Percentiles rank a stretch among this genome's conserved stretches.
Evolutionary conservation across 2,113 vertebrate species (phyloP).

Genomic region (Aix galericulata): DNA sequence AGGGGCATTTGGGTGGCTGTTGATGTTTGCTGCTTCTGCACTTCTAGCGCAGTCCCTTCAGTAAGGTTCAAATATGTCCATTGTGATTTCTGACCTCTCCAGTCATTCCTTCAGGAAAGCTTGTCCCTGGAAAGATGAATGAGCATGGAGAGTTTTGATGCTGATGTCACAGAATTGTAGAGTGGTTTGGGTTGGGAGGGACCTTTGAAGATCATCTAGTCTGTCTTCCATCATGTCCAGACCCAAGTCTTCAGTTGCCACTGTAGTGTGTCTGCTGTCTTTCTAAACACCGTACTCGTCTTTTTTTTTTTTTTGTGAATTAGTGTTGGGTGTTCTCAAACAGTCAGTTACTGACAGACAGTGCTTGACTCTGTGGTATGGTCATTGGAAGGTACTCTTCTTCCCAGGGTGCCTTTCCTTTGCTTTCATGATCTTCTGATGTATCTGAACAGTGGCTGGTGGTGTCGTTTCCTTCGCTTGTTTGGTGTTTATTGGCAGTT

Average conservation of each 20-base stretch:
- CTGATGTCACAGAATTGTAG: too few relatives aligned
- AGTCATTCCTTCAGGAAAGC: not conserved
- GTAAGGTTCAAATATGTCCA: not conserved
- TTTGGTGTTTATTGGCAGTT: not conserved
- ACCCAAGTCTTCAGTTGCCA: not conserved
- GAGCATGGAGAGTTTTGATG: not conserved
- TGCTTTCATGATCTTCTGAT: not conserved
- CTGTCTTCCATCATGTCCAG: too few relatives aligned
- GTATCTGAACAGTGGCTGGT: not conserved
- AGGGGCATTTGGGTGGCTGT: not conserved
- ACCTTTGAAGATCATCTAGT: too few relatives aligned
- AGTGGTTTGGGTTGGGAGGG: too few relatives aligned
- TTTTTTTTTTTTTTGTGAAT: not conserved
- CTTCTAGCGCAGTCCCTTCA: not conserved
- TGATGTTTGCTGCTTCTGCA: not conserved
- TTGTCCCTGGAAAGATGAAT: not conserved
- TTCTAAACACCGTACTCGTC: not conserved
- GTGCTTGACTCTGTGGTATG: fast-evolving
- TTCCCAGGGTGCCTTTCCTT: not conserved
- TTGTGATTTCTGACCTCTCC: not conserved
- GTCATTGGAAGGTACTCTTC: not conserved
- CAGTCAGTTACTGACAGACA: too few relatives aligned
- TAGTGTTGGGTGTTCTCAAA: not conserved
- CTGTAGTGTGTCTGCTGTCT: not conserved
- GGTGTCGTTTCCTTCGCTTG: not conserved